Evolutionary conservation across 2,797 vertebrate species (phyloP), one percentile per base, ranked within the genome.

Genomic region (Helicolenus hilgendorfi): DNA sequence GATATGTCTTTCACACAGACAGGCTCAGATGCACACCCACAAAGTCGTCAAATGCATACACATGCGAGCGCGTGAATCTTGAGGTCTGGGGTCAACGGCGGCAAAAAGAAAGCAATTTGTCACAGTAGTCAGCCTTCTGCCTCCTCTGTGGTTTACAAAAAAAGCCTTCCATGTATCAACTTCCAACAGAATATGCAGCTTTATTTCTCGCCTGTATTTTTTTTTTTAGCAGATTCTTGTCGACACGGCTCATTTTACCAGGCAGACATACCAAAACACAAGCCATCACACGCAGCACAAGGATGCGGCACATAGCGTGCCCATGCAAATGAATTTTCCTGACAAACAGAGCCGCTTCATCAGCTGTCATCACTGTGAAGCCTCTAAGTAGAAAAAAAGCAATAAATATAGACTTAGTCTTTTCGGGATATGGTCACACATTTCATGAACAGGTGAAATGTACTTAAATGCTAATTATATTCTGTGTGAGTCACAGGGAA

Each of bases 391-490:
- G 45, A 67, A 81, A 89, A 81, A 89, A 74, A 38, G 4, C 59
- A 69, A 67, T 41, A 72, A 81, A 87, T 67, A 79, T 69, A 83
- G 85, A 45, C 58, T 13, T 73, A 29, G 22, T 72, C 56, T 83
- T 92, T 89, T 84, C 35, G 70, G 82, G 86, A 85, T 88, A 41
- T 70, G 59, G 71, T 67, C 4, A 8, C 56, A 88, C 45, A 81
- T 94, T 92, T 87, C 35, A 86, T 91, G 83, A 96, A 93, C 88
- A 94, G 92, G 92, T 91, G 81, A 95, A 93, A 92, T 90, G 81
- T 87, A 87, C 89, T 94, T 89, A 92, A 94, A 95, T 94, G 91
- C 93, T 94, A 94, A 97, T 97, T 96, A 95, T 90, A 95, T 96
- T 96, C 92, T 10, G 71, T 60, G 41, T 86, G 89, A 95, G 93